phyloP scores from a whole-genome alignment of 2,797 vertebrate genomes.

The Pelochelys cantorii region DNA sequence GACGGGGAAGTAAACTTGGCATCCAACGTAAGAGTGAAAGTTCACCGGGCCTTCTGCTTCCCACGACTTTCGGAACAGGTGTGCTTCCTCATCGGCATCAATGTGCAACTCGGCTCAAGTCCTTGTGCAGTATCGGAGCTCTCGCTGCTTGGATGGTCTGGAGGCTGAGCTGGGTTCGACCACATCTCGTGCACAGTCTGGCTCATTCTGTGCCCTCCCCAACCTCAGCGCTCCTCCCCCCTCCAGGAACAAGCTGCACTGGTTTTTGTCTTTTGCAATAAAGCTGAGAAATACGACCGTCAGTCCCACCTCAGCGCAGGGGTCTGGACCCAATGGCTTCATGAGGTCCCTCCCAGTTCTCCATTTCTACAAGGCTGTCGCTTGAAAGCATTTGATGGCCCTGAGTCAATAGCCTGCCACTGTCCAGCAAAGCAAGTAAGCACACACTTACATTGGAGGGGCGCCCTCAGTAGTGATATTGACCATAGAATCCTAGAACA shows the following conservation, averaged over 20 bases:
- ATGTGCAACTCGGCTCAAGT: neutral
- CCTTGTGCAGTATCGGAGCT: neutral
- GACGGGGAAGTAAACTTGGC: too few relatives aligned
- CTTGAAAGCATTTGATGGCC: too few relatives aligned
- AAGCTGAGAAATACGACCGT: neutral
- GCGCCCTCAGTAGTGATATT: too few relatives aligned
- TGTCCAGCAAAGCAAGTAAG: too few relatives aligned
- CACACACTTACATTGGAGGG: too few relatives aligned
- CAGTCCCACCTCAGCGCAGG: neutral
- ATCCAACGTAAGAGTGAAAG: too few relatives aligned
- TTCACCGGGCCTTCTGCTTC: neutral
- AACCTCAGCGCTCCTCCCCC: neutral
- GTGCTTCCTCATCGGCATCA: neutral
- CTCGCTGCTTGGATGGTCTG: neutral
- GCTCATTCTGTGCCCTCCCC: neutral
- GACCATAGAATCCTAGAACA: too few relatives aligned
- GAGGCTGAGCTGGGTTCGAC: neutral
- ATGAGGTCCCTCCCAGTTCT: too few relatives aligned
- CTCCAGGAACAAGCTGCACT: neutral
- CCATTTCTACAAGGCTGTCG: too few relatives aligned
- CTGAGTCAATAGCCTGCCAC: too few relatives aligned
- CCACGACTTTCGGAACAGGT: neutral
- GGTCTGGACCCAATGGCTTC: too few relatives aligned
- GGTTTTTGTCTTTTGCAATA: neutral
- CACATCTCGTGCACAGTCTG: neutral